Evolutionary conservation across 2,888 invertebrate genomes (phyloP), one percentile per base, ranked within the genome.

Genomic region (Acleris sparsana): DNA sequence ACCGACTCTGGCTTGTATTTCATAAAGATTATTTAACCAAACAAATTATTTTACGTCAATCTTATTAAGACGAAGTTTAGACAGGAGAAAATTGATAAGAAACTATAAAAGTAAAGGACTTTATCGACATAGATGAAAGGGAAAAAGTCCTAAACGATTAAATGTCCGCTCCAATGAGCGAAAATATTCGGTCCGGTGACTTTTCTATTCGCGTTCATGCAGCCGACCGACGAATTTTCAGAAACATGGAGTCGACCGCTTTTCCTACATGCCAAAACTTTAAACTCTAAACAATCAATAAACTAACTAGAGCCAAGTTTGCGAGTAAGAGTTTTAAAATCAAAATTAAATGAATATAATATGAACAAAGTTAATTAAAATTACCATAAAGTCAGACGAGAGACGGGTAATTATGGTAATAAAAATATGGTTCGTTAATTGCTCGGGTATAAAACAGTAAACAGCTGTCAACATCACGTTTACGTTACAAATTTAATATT

Each of bases 201-300:
- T 79, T 80, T 83, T 79, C 80, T 72, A 81, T 82, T 78, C 79
- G 71, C 75, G 72, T 79, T 79, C 75, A 78, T 77, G 77, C 76
- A 77, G 70, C 68, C 68, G 63, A 71, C 72, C 65, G 65, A 52
- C 39, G 53, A 49, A 55, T 60, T 60, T 55, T 13, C 11, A 39
- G 57, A 46, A 52, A 51, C 39, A 46, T 18, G 20, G 25, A 48
- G 53, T 22, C n/a, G 18, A 39, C 53, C 17, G 17, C n/a, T 56
- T 61, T 56, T 29, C n/a, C 16, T 56, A 13, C 39, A 13, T 39
- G 39, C 13, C 46, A 46, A 46, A 46, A 46, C 0, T 46, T 46
- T 3, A 4, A 39, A 39, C 39, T 39, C 39, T 39, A 39, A 39
- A 39, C 39, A 13, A 39, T 13, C 39, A 39, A 39, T 39, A 0